phyloP scores from a whole-genome alignment of 2,888 invertebrate species.

The Zootermopsis nevadensis region DNA sequence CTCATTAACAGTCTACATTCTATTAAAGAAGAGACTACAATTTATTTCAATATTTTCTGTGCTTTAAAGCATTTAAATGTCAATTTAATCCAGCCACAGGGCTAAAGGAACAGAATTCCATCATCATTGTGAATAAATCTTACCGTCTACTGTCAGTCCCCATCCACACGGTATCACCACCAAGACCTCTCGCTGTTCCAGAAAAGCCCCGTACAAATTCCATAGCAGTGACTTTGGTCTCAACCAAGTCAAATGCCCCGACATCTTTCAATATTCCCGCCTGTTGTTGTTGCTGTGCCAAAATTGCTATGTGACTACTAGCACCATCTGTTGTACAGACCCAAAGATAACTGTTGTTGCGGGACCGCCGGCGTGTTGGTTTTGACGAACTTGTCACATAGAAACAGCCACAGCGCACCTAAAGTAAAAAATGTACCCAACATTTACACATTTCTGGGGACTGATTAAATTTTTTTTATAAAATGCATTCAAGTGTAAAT shows the following conservation, averaged over 20 bases:
- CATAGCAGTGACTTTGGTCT: conserved; percentile 84
- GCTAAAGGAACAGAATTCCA: background rate
- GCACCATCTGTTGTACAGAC: conserved; percentile 84
- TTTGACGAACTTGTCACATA: conserved; percentile 71
- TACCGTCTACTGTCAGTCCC: conserved; percentile 84
- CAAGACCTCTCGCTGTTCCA: conserved; percentile 47
- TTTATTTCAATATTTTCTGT: too few species aligned
- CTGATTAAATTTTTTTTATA: too few species aligned
- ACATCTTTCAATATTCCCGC: conserved; percentile 80
- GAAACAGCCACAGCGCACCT: conserved; percentile 93
- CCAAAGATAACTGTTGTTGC: conserved; percentile 88
- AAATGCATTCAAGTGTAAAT: too few species aligned
- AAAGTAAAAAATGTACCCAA: conserved; percentile 46
- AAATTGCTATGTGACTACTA: conserved; percentile 74
- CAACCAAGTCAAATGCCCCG: conserved; percentile 81
- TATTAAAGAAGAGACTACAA: too few species aligned
- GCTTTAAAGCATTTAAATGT: too few species aligned
- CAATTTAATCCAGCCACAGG: too few species aligned
- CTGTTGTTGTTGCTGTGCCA: conserved; percentile 79
- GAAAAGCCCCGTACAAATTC: conserved; percentile 81
- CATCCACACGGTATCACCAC: conserved; percentile 88
- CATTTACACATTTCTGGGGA: too few species aligned
- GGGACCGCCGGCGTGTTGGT: conserved; percentile 70
- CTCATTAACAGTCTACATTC: too few species aligned
- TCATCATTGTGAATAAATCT: conserved; percentile 49